Conservation (phyloP, 2,888 invertebrate genomes). For the Pantelozetes paolii region DNA sequence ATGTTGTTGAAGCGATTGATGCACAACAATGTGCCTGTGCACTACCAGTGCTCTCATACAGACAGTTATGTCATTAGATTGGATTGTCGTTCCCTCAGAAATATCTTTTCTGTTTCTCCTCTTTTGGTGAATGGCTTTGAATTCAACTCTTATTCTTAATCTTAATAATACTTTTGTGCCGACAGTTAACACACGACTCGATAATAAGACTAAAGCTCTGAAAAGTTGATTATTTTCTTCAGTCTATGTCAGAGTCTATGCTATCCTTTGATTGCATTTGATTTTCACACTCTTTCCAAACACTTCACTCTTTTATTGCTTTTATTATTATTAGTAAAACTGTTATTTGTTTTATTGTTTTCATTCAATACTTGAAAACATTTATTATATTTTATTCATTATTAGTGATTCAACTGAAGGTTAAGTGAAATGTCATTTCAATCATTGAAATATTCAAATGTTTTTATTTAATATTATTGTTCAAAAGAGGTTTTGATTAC, state of each 20-base stretch:
- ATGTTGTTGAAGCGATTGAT: background rate
- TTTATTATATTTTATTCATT: background rate
- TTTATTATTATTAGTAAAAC: background rate
- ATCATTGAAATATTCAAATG: background rate
- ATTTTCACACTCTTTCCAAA: background rate
- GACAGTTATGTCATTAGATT: background rate
- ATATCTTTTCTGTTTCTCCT: background rate
- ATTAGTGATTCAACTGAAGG: background rate
- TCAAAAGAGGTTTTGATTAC: background rate
- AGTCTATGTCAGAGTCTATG: background rate
- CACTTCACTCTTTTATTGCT: background rate
- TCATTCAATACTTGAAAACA: no score
- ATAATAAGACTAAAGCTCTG: conserved; percentile 14
- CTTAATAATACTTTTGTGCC: conserved; percentile 9
- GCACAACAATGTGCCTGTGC: conserved; percentile 1
- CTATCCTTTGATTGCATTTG: background rate
- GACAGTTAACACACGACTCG: conserved; percentile 17
- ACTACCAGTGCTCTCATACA: background rate
- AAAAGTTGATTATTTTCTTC: conserved; percentile 25
- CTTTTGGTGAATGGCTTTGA: background rate
- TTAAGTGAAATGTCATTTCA: background rate
- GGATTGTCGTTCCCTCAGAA: background rate
- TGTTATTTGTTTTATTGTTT: no score
- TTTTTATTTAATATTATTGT: background rate
- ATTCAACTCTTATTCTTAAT: background rate